These are phyloP conservation scores for Gastrophryne carolinensis DNA, from an alignment of 2,797 vertebrate genomes.

Conservation along the genomic window DNA sequence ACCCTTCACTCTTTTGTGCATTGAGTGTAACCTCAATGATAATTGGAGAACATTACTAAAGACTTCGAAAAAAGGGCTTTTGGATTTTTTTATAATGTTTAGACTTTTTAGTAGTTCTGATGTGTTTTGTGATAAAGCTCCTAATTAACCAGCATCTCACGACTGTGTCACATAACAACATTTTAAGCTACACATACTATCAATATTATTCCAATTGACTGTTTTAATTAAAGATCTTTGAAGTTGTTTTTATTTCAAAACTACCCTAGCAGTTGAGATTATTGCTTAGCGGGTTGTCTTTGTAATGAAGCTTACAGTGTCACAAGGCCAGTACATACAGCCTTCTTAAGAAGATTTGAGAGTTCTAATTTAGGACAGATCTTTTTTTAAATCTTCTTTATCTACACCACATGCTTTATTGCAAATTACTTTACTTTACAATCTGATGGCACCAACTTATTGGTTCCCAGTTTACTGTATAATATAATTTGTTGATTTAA, in stretches of 20 bases:
- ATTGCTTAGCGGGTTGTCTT: not conserved
- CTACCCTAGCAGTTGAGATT: not conserved
- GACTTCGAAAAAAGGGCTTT: too few species aligned
- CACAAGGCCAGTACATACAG: constrained; percentile 26
- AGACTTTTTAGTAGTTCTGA: too few species aligned
- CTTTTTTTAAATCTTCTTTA: not conserved
- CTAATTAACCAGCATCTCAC: not conserved
- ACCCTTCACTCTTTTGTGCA: too few species aligned
- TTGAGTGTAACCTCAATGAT: too few species aligned
- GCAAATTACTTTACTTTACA: not conserved
- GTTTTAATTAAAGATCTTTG: constrained; percentile 2
- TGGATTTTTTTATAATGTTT: too few species aligned
- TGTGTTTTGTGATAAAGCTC: too few species aligned
- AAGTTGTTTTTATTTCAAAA: not conserved
- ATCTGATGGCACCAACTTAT: too few species aligned
- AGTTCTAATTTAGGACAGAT: not conserved
- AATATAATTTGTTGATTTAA: too few species aligned
- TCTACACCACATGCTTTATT: not conserved
- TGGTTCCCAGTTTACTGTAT: too few species aligned
- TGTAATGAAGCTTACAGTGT: not conserved
- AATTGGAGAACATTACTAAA: too few species aligned
- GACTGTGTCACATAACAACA: not conserved
- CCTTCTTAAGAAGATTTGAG: not conserved
- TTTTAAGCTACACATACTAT: not conserved
- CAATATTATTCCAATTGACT: constrained; percentile 13